Percentiles rank a stretch among this genome's conserved stretches.
Conservation (phyloP, 2,113 vertebrate genomes). For the Arothron firmamentum region DNA sequence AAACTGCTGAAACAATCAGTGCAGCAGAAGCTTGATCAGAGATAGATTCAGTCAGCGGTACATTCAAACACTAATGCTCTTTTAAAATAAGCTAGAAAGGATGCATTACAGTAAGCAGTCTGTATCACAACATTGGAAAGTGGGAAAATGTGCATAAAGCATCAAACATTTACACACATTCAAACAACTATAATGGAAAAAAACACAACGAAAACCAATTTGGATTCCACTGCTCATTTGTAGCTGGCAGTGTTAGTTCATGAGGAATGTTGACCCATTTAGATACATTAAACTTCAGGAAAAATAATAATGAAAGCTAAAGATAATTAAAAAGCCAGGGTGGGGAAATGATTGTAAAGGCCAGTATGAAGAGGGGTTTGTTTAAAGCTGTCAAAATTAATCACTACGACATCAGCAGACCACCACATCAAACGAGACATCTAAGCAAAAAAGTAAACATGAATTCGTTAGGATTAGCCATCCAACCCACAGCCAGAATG, state of each 20-base stretch:
- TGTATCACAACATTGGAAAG: too few species aligned
- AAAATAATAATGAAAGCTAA: slow-evolving; percentile 28
- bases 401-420: slow-evolving; percentile 20
- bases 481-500: slow-evolving; percentile 4
- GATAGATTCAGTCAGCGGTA: too few species aligned
- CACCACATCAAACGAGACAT: slow-evolving; percentile 25
- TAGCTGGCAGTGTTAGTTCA: slow-evolving; percentile 34
- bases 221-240: slow-evolving; percentile 10
- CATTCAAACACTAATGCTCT: too few species aligned
- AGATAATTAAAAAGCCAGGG: slow-evolving; percentile 18
- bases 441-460: slow-evolving; percentile 14
- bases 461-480: slow-evolving; percentile 5
- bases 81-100: too few species aligned
- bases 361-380: slow-evolving; percentile 6
- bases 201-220: slow-evolving; percentile 19
- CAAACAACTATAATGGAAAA: slow-evolving; percentile 14
- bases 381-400: slow-evolving; percentile 8
- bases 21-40: too few species aligned
- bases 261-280: slow-evolving; percentile 18
- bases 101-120: too few species aligned
- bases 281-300: slow-evolving; percentile 21
- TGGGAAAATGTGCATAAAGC: too few species aligned
- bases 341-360: slow-evolving; percentile 6
- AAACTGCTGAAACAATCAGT: too few species aligned
- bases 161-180: neutral